These are phyloP conservation scores for Bradypodion pumilum DNA, from an alignment of 2,797 vertebrate genomes.

Conservation along the genomic window DNA sequence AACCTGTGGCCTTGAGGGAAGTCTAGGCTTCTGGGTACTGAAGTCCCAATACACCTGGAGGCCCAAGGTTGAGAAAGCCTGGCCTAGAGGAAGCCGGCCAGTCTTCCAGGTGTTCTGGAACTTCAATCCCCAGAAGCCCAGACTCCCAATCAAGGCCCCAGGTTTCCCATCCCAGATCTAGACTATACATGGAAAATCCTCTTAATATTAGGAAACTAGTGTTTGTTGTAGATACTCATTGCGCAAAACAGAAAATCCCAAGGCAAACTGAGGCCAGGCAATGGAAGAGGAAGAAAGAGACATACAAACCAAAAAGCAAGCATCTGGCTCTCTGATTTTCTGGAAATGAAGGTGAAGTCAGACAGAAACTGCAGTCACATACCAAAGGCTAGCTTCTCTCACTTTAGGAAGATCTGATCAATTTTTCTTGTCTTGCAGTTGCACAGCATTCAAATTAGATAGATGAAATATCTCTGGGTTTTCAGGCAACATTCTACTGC, in stretches of 20 bases:
- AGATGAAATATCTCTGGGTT: conserved; percentile 50
- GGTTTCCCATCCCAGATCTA: too few relatives aligned
- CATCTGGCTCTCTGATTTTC: conserved; percentile 69
- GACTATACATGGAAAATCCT: conserved; percentile 74
- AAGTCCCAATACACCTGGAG: too few relatives aligned
- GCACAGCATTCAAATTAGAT: conserved; percentile 33
- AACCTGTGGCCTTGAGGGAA: too few relatives aligned
- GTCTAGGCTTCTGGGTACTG: too few relatives aligned
- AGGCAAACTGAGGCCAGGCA: conserved; percentile 68
- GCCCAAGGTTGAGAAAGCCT: too few relatives aligned
- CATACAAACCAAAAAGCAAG: conserved; percentile 73
- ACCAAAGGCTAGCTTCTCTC: conserved; percentile 27
- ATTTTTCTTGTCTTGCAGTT: conserved; percentile 61
- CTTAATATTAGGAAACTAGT: conserved; percentile 67
- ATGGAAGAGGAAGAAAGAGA: conserved; percentile 72
- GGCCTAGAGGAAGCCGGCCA: too few relatives aligned
- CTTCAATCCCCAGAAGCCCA: too few relatives aligned
- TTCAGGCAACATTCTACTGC: conserved; percentile 35
- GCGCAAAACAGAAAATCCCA: conserved; percentile 72
- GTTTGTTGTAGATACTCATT: conserved; percentile 72
- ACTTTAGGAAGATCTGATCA: conserved; percentile 58
- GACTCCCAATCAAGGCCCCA: too few relatives aligned
- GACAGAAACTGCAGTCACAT: conserved; percentile 43
- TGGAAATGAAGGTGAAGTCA: conserved; percentile 65
- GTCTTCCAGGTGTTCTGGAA: too few relatives aligned